These are phyloP conservation scores for Gandaritis pyraliata DNA, from an alignment of 2,888 invertebrate species.

Conservation along the genomic window DNA sequence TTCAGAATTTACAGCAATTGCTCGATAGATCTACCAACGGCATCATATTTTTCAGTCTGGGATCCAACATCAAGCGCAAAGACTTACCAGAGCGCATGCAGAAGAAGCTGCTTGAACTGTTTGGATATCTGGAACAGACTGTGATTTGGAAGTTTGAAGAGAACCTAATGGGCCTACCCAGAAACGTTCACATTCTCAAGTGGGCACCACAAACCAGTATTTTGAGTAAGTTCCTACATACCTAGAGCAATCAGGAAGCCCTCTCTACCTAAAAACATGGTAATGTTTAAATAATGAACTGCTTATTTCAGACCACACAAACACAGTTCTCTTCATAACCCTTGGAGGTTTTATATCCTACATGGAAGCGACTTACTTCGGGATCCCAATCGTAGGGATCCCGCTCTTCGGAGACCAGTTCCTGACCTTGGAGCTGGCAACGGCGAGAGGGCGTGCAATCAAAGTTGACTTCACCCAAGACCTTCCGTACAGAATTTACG, in stretches of 20 bases:
- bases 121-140: conserved; percentile 61
- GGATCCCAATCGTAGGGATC: conserved; percentile 59
- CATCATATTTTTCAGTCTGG: conserved; percentile 70
- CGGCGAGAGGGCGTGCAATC: conserved; percentile 47
- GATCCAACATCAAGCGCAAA: conserved; percentile 57
- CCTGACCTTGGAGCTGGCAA: conserved; percentile 48
- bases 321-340: conserved; percentile 54
- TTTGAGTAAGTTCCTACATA: conserved; percentile 54
- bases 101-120: conserved; percentile 55
- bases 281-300: neutral
- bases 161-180: conserved; percentile 54
- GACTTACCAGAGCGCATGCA: conserved; percentile 53
- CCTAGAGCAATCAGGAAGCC: too few species aligned
- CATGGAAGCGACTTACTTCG: conserved; percentile 57
- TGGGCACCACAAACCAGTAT: conserved; percentile 73
- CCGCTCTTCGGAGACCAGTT: conserved; percentile 60
- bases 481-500: conserved; percentile 49
- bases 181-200: conserved; percentile 62
- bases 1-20: conserved; percentile 62
- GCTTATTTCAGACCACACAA: conserved; percentile 55
- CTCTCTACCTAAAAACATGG: too few species aligned
- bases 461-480: conserved; percentile 50
- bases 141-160: conserved; percentile 72
- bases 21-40: conserved; percentile 63
- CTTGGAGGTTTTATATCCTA: conserved; percentile 55